These are phyloP conservation scores for Emydocephalus ijimae DNA, from an alignment of 2,113 vertebrate species.

Conservation along the genomic window DNA sequence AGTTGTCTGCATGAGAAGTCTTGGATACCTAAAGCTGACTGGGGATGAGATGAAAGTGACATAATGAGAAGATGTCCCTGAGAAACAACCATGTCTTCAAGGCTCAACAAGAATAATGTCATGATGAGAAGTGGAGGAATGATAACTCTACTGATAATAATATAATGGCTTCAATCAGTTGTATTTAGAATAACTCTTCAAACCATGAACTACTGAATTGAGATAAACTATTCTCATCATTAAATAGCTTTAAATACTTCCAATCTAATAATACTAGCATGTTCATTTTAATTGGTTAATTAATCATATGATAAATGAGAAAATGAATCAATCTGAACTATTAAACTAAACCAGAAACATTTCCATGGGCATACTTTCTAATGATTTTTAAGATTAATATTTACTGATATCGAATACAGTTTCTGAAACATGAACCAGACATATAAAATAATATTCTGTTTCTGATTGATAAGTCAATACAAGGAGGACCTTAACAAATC, in stretches of 20 bases:
- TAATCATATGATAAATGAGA: neutral
- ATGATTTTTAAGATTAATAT: conserved; percentile 30
- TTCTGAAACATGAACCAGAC: conserved; percentile 34
- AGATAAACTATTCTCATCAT: neutral
- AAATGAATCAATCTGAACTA: neutral
- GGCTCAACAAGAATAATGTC: neutral
- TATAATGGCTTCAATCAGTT: neutral
- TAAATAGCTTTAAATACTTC: conserved; percentile 13
- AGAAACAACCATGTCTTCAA: neutral
- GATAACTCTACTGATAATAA: neutral
- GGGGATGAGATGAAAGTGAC: neutral
- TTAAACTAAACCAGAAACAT: conserved; percentile 55
- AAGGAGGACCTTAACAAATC: neutral
- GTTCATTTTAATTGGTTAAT: conserved; percentile 20
- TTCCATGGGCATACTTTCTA: conserved; percentile 47
- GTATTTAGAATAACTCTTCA: neutral
- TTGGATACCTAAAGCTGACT: neutral
- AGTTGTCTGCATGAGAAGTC: neutral
- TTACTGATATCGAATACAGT: conserved; percentile 41
- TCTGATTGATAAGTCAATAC: conserved; percentile 6
- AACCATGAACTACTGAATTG: conserved; percentile 1
- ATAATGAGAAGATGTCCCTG: neutral
- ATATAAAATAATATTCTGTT: conserved; percentile 31
- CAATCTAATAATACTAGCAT: neutral
- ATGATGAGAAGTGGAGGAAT: neutral